Conservation (phyloP, 2,797 vertebrate species). For the Tokudaia muenninki region DNA sequence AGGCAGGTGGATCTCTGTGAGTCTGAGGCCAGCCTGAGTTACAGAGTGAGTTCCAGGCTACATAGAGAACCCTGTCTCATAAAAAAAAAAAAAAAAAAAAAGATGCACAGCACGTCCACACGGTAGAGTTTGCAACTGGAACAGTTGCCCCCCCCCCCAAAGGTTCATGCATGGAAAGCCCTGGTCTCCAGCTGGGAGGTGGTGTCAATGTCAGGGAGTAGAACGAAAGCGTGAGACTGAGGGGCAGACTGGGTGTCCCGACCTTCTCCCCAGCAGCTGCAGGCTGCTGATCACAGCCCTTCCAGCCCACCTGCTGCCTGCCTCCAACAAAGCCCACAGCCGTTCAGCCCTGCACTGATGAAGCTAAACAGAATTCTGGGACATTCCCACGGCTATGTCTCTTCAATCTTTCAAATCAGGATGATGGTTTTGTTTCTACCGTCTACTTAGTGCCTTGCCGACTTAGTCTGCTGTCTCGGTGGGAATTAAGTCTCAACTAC, state of each 20-base stretch:
- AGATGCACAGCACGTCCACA: neutral
- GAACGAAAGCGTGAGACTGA: neutral
- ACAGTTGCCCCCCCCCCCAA: too few species aligned
- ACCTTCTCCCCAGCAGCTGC: neutral
- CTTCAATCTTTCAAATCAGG: conserved; percentile 5
- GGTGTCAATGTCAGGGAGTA: too few species aligned
- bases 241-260: neutral
- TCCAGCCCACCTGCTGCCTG: neutral
- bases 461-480: neutral
- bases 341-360: neutral
- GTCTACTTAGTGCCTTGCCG: neutral
- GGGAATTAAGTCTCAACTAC: conserved; percentile 4
- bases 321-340: neutral
- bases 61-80: too few species aligned
- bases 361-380: neutral
- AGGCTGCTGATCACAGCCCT: neutral
- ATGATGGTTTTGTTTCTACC: neutral
- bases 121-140: neutral
- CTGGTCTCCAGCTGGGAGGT: too few species aligned
- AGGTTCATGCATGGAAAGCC: too few species aligned
- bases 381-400: neutral
- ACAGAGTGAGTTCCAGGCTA: neutral
- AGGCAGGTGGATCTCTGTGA: neutral
- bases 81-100: too few species aligned
- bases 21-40: neutral